Conservation (phyloP, 1,140 invertebrate species). For the Drosophila arizonae region DNA sequence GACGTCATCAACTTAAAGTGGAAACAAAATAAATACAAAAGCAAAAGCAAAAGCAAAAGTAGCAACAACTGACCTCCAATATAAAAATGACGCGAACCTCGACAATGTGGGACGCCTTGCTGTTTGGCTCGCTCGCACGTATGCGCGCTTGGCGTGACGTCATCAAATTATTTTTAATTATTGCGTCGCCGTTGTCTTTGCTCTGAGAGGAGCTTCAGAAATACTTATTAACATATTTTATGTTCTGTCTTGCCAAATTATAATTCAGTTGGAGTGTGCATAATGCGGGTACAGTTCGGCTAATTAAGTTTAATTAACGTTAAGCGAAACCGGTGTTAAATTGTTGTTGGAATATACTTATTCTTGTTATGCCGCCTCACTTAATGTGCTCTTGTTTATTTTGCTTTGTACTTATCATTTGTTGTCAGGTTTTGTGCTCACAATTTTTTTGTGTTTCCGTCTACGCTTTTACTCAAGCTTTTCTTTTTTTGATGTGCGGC, state of each 20-base stretch:
- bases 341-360: constrained; percentile 24
- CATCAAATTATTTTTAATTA: constrained; percentile 71
- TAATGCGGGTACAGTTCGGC: constrained; percentile 42
- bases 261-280: constrained; percentile 44
- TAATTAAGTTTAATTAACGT: constrained; percentile 71
- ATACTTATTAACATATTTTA: constrained; percentile 23
- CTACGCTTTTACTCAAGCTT: constrained; percentile 1
- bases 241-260: constrained; percentile 46
- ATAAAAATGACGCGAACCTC: constrained; percentile 21
- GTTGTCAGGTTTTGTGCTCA: constrained; percentile 18
- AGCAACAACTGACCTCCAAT: constrained; percentile 29
- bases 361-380: constrained; percentile 24
- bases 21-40: background rate
- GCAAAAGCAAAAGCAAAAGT: constrained; percentile 14
- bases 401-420: constrained; percentile 52
- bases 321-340: constrained; percentile 68
- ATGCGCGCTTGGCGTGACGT: constrained; percentile 46
- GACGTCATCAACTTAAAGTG: constrained; percentile 52
- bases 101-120: constrained; percentile 1
- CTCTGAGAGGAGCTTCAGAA: constrained; percentile 3
- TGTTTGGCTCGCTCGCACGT: constrained; percentile 15
- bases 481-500: background rate
- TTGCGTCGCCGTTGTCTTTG: constrained; percentile 36
- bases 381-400: constrained; percentile 36
- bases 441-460: constrained; percentile 6